Percentiles rank a stretch among this genome's conserved stretches.
Evolutionary conservation across 2,797 vertebrate genomes (phyloP).

Genomic region (Peromyscus eremicus): DNA sequence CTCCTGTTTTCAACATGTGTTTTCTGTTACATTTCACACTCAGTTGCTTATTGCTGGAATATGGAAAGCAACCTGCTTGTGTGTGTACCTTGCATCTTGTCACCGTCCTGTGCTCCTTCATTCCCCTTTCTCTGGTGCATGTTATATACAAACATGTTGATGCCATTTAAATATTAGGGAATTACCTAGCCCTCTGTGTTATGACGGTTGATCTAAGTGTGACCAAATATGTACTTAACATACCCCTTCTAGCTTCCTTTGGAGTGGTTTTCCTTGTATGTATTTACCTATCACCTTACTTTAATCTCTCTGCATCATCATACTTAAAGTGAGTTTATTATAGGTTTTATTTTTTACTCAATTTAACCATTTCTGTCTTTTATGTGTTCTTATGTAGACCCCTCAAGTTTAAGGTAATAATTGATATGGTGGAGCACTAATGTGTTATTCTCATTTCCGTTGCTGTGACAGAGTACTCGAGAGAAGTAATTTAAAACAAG

Average conservation of each 20-base stretch:
- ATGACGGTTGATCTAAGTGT: not conserved
- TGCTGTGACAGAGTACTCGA: not conserved
- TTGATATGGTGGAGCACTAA: not conserved
- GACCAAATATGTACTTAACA: not conserved
- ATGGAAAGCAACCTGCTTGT: not conserved
- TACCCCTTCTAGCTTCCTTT: not conserved
- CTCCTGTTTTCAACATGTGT: not conserved
- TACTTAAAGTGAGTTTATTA: not conserved
- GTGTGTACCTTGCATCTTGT: not conserved
- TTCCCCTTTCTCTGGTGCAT: not conserved
- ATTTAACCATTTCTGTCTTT: not conserved
- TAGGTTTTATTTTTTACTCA: not conserved
- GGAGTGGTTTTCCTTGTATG: not conserved
- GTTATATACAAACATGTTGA: not conserved
- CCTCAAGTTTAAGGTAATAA: not conserved
- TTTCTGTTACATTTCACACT: not conserved
- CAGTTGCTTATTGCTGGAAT: not conserved
- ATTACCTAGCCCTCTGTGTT: not conserved
- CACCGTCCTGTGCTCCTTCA: not conserved
- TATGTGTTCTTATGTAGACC: not conserved
- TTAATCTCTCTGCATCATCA: not conserved
- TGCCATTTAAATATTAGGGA: not conserved
- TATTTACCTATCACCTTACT: not conserved
- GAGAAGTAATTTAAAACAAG: not conserved
- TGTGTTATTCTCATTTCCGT: not conserved